A percentile compares a stretch with the other conserved stretches of the same genome.
phyloP scores from a whole-genome alignment of 2,888 invertebrate species.

The Chaitophorus viminalis region DNA sequence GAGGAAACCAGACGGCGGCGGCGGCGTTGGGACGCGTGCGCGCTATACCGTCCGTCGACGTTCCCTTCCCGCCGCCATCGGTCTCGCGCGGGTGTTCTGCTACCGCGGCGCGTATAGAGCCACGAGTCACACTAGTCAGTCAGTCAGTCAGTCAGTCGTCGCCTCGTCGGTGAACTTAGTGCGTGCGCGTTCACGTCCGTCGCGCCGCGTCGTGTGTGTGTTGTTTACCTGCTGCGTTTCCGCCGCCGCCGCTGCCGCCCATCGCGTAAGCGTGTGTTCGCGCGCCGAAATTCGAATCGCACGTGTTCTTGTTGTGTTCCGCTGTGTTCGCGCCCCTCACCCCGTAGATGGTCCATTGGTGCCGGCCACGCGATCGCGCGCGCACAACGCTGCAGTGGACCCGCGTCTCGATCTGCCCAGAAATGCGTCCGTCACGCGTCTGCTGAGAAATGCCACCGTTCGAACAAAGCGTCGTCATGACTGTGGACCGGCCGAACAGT shows the following conservation, averaged over 20 bases:
- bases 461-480: conserved; percentile 40
- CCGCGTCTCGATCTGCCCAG: background rate
- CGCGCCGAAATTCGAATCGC: background rate
- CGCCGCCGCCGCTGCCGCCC: background rate
- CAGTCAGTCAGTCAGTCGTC: no score
- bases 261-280: background rate
- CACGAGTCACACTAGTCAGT: conserved; percentile 60
- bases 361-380: background rate
- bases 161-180: conserved; percentile 35
- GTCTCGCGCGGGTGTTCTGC: background rate
- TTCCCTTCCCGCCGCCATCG: conserved; percentile 10
- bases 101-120: background rate
- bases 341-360: background rate
- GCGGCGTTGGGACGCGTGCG: conserved; percentile 53
- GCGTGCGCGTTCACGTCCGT: background rate
- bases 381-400: background rate
- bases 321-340: background rate
- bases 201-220: background rate
- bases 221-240: background rate
- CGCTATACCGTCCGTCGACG: background rate
- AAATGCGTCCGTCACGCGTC: background rate
- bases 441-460: conserved; percentile 52
- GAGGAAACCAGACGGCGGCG: conserved; percentile 26
- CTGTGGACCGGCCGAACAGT: conserved; percentile 50
- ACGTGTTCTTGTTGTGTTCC: background rate